Evolutionary conservation across 2,888 invertebrate genomes (phyloP).

Genomic region (Philhelius pedissequus): DNA sequence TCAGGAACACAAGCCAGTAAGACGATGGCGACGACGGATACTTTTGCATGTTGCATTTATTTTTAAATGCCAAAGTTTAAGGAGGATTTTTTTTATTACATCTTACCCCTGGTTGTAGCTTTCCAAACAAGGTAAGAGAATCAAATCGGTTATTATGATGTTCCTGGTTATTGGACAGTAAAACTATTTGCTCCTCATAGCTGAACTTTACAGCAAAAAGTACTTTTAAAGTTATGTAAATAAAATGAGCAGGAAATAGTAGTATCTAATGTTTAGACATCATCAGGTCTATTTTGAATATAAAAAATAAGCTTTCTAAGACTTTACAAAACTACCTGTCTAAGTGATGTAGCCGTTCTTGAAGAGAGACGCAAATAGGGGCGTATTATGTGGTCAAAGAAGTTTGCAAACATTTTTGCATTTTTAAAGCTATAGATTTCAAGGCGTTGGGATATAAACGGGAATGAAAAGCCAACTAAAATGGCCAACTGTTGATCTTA

Average conservation of each 20-base stretch:
- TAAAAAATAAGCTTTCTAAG: neutral
- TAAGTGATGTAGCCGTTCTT: neutral
- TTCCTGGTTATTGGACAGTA: neutral
- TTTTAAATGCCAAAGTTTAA: conserved; percentile 38
- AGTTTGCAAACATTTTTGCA: neutral
- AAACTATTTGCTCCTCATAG: conserved; percentile 7
- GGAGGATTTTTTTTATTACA: neutral
- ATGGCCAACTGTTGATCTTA: too few species aligned
- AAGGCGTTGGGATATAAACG: too few species aligned
- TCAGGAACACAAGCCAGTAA: neutral
- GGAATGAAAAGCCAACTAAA: too few species aligned
- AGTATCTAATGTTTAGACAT: neutral
- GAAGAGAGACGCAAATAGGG: neutral
- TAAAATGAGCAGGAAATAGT: neutral
- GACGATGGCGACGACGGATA: conserved; percentile 10
- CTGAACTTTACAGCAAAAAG: conserved; percentile 7
- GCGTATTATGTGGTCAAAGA: neutral
- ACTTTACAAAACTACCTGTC: neutral
- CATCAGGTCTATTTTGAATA: neutral
- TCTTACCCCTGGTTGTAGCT: neutral
- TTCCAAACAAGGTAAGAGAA: neutral
- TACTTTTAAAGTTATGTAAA: neutral
- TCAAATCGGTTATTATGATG: conserved; percentile 35
- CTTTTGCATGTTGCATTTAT: conserved; percentile 41
- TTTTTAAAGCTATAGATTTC: too few species aligned